Evolutionary conservation across 2,888 invertebrate genomes (phyloP).

Genomic region (Agonopterix subpropinquella): DNA sequence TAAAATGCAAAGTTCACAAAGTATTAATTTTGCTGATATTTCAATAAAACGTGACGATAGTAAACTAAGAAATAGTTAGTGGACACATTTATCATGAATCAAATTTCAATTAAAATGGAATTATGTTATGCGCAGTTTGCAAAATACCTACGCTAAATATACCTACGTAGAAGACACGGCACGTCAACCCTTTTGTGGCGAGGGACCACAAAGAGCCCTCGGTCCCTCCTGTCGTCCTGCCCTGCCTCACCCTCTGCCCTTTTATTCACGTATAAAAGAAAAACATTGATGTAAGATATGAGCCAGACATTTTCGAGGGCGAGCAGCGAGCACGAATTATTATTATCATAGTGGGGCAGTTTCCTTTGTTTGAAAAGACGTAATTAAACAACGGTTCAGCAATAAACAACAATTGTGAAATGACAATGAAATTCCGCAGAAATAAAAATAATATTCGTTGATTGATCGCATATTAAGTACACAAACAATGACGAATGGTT

Average conservation of each 20-base stretch:
- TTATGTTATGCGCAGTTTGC: slow-evolving; percentile 18
- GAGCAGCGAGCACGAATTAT: slow-evolving; percentile 36
- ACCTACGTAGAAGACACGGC: slow-evolving; percentile 13
- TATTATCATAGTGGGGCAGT: slow-evolving; percentile 30
- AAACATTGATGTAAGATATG: slow-evolving; percentile 55
- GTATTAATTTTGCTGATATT: too few relatives aligned
- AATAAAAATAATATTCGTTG: slow-evolving; percentile 4
- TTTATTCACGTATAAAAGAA: slow-evolving; percentile 49
- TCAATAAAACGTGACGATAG: background rate
- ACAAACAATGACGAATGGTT: too few relatives aligned
- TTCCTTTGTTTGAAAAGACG: slow-evolving; percentile 27
- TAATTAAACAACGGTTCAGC: slow-evolving; percentile 23
- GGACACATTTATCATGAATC: slow-evolving; percentile 16
- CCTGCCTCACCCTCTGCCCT: slow-evolving; percentile 26
- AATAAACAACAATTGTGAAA: slow-evolving; percentile 9
- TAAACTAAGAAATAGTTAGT: slow-evolving; percentile 2
- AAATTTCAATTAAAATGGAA: slow-evolving; percentile 36
- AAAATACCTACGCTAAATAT: slow-evolving; percentile 14
- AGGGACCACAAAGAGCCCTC: slow-evolving; percentile 42
- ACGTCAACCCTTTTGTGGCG: slow-evolving; percentile 51
- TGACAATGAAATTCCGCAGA: slow-evolving; percentile 1
- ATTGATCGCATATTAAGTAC: slow-evolving; percentile 1
- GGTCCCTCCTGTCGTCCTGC: slow-evolving; percentile 22
- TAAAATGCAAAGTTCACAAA: too few relatives aligned
- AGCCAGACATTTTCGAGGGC: slow-evolving; percentile 36